Evolutionary conservation across 2,113 vertebrate species (phyloP).

Genomic region (Platysternon megacephalum): DNA sequence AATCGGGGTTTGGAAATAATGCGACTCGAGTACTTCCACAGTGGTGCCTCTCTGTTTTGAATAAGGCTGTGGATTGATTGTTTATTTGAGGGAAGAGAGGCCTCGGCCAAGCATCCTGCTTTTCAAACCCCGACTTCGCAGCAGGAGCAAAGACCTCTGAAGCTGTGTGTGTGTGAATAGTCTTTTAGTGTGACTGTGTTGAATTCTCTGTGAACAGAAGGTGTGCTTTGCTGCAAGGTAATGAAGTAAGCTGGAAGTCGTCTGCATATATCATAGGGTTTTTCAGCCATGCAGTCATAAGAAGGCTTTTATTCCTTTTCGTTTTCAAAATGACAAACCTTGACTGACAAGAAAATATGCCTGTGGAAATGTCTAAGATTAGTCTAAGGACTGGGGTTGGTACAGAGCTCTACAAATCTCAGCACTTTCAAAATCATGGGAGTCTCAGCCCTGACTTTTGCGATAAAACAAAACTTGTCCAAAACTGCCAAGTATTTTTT

Average conservation of each 20-base stretch:
- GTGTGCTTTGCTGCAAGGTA: neutral
- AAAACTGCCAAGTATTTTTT: neutral
- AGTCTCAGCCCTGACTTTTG: neutral
- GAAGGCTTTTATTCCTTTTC: neutral
- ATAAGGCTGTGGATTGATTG: conserved; percentile 90
- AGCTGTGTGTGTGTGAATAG: conserved; percentile 55
- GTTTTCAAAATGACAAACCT: neutral
- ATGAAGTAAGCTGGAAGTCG: fast-evolving
- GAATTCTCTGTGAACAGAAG: neutral
- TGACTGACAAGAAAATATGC: neutral
- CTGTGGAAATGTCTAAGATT: neutral
- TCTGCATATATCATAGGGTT: fast-evolving
- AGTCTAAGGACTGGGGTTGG: neutral
- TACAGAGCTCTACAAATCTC: neutral
- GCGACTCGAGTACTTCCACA: conserved; percentile 82
- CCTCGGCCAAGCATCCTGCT: conserved; percentile 93
- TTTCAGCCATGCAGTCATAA: neutral
- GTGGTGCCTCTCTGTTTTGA: conserved; percentile 78
- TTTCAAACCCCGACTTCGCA: conserved; percentile 79
- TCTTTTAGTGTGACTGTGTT: neutral
- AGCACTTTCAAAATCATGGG: neutral
- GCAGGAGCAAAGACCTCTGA: conserved; percentile 73
- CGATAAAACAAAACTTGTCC: neutral
- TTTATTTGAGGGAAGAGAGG: conserved; percentile 93
- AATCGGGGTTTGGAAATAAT: conserved; percentile 83